Conservation (phyloP, 1,140 invertebrate species). For the Caenorhabditis briggsae region DNA sequence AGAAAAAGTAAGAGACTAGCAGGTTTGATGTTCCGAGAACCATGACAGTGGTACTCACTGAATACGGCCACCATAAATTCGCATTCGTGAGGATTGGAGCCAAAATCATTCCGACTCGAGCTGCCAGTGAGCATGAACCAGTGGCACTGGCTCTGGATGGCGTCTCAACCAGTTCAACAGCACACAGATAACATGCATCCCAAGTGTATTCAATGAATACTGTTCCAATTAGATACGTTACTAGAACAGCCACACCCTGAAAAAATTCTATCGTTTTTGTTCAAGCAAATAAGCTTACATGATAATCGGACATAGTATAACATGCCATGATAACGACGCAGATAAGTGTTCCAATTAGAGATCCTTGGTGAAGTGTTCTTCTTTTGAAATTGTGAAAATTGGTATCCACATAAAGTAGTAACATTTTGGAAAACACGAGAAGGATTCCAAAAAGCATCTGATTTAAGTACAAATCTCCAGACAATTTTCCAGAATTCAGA, state of each 20-base stretch:
- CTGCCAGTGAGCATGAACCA: conserved; percentile 73
- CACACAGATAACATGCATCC: conserved; percentile 76
- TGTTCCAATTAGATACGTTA: conserved; percentile 71
- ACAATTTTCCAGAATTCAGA: conserved; percentile 73
- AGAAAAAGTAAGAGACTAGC: conserved; percentile 71
- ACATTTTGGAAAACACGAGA: conserved; percentile 75
- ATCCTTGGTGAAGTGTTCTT: conserved; percentile 72
- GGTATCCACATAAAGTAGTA: conserved; percentile 57
- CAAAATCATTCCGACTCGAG: conserved; percentile 72
- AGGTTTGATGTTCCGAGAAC: conserved; percentile 71
- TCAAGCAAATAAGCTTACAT: conserved; percentile 60
- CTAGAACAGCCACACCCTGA: conserved; percentile 70
- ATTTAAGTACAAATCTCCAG: conserved; percentile 74
- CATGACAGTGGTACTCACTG: conserved; percentile 74
- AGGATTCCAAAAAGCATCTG: conserved; percentile 74
- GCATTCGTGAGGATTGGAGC: conserved; percentile 74
- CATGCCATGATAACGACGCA: conserved; percentile 72
- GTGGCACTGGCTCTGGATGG: conserved; percentile 71
- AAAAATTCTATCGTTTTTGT: neutral
- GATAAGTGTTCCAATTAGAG: conserved; percentile 71
- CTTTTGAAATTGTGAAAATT: conserved; percentile 70
- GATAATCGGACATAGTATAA: conserved; percentile 67
- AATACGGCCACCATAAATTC: conserved; percentile 69
- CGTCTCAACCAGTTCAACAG: conserved; percentile 70
- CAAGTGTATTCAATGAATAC: conserved; percentile 76